Conservation (phyloP, 2,113 vertebrate genomes). For the Hypocryptadius cinnamomeus region DNA sequence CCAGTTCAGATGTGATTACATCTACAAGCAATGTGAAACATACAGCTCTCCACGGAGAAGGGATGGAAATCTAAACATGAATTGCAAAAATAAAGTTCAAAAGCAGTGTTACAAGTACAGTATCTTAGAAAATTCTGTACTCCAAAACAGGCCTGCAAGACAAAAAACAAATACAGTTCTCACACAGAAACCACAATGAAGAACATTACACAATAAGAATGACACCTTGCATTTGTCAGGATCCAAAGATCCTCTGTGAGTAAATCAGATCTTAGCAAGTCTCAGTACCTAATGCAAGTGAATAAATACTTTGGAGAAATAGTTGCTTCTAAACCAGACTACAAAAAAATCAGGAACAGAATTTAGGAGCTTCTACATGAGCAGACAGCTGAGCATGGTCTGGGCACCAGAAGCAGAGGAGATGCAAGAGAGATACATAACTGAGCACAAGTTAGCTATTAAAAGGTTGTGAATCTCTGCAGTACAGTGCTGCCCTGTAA, state of each 20-base stretch:
- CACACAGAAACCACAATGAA: neutral
- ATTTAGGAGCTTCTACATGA: neutral
- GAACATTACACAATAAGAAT: neutral
- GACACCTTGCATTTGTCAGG: neutral
- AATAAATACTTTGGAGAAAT: neutral
- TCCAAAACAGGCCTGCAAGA: neutral
- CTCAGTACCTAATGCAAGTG: neutral
- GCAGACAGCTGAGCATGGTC: neutral
- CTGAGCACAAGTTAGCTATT: fast-evolving
- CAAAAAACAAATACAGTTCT: neutral
- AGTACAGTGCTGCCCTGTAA: neutral
- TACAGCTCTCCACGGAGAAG: neutral
- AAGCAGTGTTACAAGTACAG: neutral
- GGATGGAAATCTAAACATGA: neutral
- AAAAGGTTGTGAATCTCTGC: neutral
- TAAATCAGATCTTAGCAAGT: neutral
- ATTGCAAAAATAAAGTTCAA: neutral
- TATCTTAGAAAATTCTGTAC: neutral
- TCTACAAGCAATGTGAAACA: neutral
- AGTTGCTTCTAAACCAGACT: neutral
- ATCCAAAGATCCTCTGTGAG: neutral
- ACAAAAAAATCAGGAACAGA: neutral
- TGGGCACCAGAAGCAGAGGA: neutral
- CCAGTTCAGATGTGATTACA: neutral
- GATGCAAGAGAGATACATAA: neutral